Conservation (phyloP, 2,113 vertebrate genomes). For the Hyperopisus bebe region DNA sequence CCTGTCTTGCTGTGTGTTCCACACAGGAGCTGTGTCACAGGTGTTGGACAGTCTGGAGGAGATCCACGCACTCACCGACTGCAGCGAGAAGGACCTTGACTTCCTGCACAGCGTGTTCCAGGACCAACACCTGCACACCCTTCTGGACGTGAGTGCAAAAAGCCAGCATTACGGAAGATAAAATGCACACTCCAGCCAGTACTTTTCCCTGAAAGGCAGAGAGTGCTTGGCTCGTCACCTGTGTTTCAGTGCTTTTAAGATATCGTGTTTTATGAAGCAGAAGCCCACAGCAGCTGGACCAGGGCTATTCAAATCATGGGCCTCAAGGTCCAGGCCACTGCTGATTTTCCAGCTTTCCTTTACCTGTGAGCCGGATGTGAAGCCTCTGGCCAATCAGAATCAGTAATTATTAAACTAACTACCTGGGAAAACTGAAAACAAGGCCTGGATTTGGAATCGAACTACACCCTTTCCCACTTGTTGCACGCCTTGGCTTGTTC, state of each 20-base stretch:
- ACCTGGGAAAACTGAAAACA: too few species aligned
- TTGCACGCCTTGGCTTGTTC: neutral
- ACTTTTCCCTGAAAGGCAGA: neutral
- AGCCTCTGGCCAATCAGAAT: too few species aligned
- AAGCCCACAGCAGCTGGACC: neutral
- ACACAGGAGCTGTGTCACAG: conserved; percentile 86
- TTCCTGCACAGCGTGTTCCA: conserved; percentile 99
- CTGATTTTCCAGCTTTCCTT: too few species aligned
- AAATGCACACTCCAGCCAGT: neutral
- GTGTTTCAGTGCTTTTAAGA: neutral
- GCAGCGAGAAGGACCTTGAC: conserved; percentile 97
- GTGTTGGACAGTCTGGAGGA: conserved; percentile 97
- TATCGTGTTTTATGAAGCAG: neutral
- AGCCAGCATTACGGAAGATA: neutral
- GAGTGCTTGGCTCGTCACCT: neutral
- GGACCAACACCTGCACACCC: conserved; percentile 94
- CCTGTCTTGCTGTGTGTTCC: conserved; percentile 36
- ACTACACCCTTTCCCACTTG: neutral
- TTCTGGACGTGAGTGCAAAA: conserved; percentile 82
- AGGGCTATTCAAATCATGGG: neutral
- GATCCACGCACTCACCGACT: conserved; percentile 96
- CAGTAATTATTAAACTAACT: too few species aligned
- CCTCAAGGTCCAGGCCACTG: neutral
- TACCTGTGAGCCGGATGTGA: too few species aligned
- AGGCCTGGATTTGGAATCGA: neutral